phyloP scores from a whole-genome alignment of 2,113 vertebrate species.

The Xenotilapia leptura region DNA sequence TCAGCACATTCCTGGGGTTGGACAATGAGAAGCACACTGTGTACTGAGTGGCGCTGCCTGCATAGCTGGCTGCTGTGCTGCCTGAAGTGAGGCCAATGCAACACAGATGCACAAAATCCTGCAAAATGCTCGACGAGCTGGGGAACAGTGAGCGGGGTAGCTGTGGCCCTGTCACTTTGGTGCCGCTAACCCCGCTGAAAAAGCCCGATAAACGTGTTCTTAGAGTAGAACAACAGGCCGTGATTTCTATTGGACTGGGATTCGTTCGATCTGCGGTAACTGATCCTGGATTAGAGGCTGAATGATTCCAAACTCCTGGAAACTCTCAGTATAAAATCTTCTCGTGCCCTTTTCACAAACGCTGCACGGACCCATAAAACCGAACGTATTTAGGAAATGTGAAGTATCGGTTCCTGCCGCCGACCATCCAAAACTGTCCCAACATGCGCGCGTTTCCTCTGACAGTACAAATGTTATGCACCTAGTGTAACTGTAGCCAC shows the following conservation, averaged over 20 bases:
- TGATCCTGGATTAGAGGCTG: not conserved
- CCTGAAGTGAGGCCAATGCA: not conserved
- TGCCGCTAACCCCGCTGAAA: not conserved
- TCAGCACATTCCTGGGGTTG: constrained; percentile 68
- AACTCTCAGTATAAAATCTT: not conserved
- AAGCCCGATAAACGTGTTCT: not conserved
- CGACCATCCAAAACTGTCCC: not conserved
- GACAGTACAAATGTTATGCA: not conserved
- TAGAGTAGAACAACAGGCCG: not conserved
- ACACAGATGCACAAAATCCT: not conserved
- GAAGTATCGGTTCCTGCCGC: not conserved
- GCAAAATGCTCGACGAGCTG: not conserved
- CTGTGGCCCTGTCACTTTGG: not conserved
- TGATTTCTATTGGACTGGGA: not conserved
- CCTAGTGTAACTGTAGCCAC: not conserved
- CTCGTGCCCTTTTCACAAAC: not conserved
- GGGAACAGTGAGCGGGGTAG: not conserved
- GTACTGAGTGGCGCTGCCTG: constrained; percentile 53
- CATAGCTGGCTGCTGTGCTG: constrained; percentile 36
- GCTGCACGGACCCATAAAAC: not conserved
- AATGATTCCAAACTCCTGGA: not conserved
- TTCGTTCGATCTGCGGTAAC: not conserved
- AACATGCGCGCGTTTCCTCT: not conserved
- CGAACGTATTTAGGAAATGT: not conserved
- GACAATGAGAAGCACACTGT: constrained; percentile 69